Percentiles rank a stretch among this genome's conserved stretches.
phyloP scores from a whole-genome alignment of 2,797 vertebrate genomes.

The Cynopterus sphinx region DNA sequence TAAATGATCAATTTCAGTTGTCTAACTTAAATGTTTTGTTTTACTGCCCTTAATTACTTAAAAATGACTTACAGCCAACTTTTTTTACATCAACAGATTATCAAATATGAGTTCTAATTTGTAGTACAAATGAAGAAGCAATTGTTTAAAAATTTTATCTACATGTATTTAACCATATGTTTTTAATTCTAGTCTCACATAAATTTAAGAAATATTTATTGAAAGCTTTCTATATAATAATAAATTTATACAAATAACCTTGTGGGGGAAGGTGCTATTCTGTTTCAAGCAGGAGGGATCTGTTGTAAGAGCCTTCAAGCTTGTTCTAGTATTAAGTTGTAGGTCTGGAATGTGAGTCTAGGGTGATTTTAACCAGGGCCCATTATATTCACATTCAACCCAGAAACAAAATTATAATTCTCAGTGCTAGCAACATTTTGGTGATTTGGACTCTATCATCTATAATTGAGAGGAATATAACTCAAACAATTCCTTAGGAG shows the following conservation, averaged over 20 bases:
- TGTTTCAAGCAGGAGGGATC: neutral
- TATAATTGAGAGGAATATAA: neutral
- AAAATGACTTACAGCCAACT: neutral
- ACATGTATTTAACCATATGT: neutral
- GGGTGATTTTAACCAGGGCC: neutral
- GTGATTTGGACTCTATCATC: neutral
- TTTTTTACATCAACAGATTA: neutral
- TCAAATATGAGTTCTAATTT: neutral
- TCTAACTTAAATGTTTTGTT: neutral
- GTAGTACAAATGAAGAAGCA: neutral
- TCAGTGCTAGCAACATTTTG: neutral
- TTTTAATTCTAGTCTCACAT: neutral
- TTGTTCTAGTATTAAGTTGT: neutral
- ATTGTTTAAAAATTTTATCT: neutral
- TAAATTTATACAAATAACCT: neutral
- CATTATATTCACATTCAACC: neutral
- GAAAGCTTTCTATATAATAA: neutral
- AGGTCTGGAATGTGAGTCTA: neutral
- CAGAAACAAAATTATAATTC: neutral
- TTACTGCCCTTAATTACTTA: neutral
- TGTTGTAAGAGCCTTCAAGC: neutral
- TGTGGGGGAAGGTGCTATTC: neutral
- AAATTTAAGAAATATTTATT: neutral
- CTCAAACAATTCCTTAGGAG: neutral
- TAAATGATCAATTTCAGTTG: neutral